Percentiles rank a stretch among this genome's conserved stretches.
Evolutionary conservation across 2,797 vertebrate species (phyloP).

Genomic region (Poeciliopsis presidionis): DNA sequence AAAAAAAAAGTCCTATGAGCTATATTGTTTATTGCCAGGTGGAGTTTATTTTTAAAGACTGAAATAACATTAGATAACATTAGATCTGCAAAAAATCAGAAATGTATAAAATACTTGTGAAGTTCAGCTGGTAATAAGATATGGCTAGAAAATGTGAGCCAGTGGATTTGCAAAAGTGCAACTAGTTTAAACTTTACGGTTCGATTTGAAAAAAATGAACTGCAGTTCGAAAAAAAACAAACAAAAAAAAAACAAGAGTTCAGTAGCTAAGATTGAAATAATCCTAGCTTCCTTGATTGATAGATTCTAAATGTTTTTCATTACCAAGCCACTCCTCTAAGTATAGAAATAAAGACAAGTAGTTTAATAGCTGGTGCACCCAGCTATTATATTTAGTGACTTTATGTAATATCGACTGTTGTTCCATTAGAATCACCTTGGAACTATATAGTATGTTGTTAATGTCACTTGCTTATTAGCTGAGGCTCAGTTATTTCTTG

Average conservation of each 20-base stretch:
- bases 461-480: neutral
- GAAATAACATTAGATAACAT: slow-evolving; percentile 2
- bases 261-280: neutral
- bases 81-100: slow-evolving; percentile 16
- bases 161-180: neutral
- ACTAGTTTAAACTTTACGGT: neutral
- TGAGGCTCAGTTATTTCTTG: neutral
- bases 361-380: neutral
- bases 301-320: neutral
- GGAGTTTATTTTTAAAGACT: slow-evolving; percentile 20
- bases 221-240: neutral
- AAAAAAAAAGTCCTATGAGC: neutral
- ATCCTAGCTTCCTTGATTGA: neutral
- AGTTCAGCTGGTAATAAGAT: neutral
- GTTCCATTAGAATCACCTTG: neutral
- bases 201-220: neutral
- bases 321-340: neutral
- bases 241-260: neutral
- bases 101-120: slow-evolving; percentile 2
- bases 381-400: neutral
- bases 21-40: slow-evolving; percentile 10
- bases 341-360: neutral
- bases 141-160: neutral
- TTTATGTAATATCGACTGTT: neutral
- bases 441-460: neutral